A percentile compares a stretch with the other conserved stretches of the same genome.
Evolutionary conservation across 2,113 vertebrate genomes (phyloP).

Genomic region (Mus spicilegus): DNA sequence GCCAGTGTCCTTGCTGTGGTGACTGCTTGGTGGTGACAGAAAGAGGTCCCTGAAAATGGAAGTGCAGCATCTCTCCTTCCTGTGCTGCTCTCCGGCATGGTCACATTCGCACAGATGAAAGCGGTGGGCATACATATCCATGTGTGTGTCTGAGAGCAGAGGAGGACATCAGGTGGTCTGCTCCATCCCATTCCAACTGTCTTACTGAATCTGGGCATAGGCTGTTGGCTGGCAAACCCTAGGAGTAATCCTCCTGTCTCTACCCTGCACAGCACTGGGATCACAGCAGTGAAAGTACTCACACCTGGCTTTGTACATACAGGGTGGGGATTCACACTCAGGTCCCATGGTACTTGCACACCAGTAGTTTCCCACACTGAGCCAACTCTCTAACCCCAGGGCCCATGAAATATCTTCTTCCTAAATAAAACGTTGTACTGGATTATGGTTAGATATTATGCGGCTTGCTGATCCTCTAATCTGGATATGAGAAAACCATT

Average conservation of each 20-base stretch:
- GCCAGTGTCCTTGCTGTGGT: not conserved
- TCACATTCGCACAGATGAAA: not conserved
- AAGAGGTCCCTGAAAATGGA: not conserved
- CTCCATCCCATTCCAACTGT: not conserved
- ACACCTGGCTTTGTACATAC: not conserved
- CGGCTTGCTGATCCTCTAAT: not conserved
- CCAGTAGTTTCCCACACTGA: not conserved
- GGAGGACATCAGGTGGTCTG: too few relatives aligned
- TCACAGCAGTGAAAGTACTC: not conserved
- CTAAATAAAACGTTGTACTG: slow-evolving; percentile 24
- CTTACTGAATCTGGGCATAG: not conserved
- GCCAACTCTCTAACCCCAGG: not conserved
- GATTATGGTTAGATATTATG: not conserved
- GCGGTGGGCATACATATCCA: not conserved
- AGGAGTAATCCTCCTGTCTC: not conserved
- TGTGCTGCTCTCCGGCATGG: not conserved
- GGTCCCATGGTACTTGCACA: not conserved
- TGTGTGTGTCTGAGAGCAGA: too few relatives aligned
- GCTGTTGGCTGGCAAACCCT: not conserved
- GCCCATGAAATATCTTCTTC: slow-evolving; percentile 7
- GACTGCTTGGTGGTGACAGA: not conserved
- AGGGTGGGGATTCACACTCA: not conserved
- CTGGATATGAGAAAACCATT: slow-evolving; percentile 26
- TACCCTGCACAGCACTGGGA: not conserved
- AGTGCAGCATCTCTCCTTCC: not conserved